phyloP scores from a whole-genome alignment of 1,140 invertebrate species.

The Brachionus koreanus region DNA sequence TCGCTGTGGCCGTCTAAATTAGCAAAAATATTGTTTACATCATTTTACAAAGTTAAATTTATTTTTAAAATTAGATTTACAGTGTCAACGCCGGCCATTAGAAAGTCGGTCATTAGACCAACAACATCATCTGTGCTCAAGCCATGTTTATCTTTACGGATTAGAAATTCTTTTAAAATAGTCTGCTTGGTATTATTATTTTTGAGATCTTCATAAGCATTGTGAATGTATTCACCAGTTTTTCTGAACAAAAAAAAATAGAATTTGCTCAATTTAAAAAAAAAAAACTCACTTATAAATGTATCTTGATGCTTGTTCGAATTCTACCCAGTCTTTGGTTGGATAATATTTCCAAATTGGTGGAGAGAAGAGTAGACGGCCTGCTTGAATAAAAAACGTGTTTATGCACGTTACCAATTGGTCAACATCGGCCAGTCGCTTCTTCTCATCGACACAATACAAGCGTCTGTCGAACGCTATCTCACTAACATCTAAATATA shows the following conservation, averaged over 20 bases:
- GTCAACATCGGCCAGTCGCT: slow-evolving; percentile 4
- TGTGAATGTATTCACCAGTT: slow-evolving; percentile 16
- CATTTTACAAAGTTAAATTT: not conserved
- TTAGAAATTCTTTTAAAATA: slow-evolving; percentile 11
- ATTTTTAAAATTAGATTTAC: not conserved
- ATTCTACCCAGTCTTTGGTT: slow-evolving; percentile 38
- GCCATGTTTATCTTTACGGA: slow-evolving; percentile 1
- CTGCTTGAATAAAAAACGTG: slow-evolving; percentile 18
- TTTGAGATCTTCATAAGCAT: not conserved
- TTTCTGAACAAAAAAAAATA: not conserved
- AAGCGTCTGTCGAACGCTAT: slow-evolving; percentile 27
- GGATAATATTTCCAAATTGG: slow-evolving; percentile 43
- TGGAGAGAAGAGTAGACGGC: slow-evolving; percentile 6
- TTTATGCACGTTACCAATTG: slow-evolving; percentile 4
- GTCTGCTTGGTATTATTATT: slow-evolving; percentile 11
- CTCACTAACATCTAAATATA: slow-evolving; percentile 31
- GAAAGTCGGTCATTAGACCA: slow-evolving; percentile 29
- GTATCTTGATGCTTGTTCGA: slow-evolving; percentile 4
- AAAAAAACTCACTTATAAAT: not conserved
- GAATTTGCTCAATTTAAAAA: not conserved
- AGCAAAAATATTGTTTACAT: not conserved
- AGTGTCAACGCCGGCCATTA: slow-evolving; percentile 40
- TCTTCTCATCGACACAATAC: slow-evolving; percentile 22
- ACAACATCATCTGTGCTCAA: not conserved
- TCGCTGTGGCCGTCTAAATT: slow-evolving; percentile 20